These are phyloP conservation scores for Pterobdella sp. DNA, from an alignment of 2,888 invertebrate species.

Conservation along the genomic window DNA sequence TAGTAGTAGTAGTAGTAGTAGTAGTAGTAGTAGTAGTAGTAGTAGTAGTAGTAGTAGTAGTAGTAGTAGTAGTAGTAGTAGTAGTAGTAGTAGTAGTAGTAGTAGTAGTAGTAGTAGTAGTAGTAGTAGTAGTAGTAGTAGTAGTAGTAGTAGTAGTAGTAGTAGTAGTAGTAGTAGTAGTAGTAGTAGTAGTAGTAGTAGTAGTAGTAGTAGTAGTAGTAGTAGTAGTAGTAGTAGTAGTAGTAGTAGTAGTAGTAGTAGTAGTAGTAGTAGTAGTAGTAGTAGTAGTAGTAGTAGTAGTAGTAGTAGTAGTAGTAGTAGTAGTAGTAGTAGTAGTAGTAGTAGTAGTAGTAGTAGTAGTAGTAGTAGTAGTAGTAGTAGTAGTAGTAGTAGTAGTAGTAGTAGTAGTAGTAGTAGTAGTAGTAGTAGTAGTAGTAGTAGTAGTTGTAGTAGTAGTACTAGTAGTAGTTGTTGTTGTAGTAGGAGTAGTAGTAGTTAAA, in stretches of 20 bases:
- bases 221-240: not conserved
- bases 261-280: not conserved
- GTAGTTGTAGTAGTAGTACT: not conserved
- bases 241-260: slow-evolving; percentile 7
- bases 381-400: slow-evolving; percentile 9
- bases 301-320: not conserved
- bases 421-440: slow-evolving; percentile 20
- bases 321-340: not conserved
- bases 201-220: not conserved
- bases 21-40: slow-evolving; percentile 9
- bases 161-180: slow-evolving; percentile 3
- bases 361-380: not conserved
- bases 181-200: slow-evolving; percentile 7
- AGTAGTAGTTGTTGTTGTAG: not conserved
- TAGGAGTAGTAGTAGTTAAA: no score
- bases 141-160: slow-evolving; percentile 10
- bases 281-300: slow-evolving; percentile 12
- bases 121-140: slow-evolving; percentile 5
- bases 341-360: not conserved
- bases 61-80: slow-evolving; percentile 7
- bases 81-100: slow-evolving; percentile 8
- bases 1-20: slow-evolving; percentile 9
- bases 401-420: slow-evolving; percentile 11
- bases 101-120: slow-evolving; percentile 9
- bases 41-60: slow-evolving; percentile 4